phyloP scores from a whole-genome alignment of 2,113 vertebrate species.

The Datnioides undecimradiatus region DNA sequence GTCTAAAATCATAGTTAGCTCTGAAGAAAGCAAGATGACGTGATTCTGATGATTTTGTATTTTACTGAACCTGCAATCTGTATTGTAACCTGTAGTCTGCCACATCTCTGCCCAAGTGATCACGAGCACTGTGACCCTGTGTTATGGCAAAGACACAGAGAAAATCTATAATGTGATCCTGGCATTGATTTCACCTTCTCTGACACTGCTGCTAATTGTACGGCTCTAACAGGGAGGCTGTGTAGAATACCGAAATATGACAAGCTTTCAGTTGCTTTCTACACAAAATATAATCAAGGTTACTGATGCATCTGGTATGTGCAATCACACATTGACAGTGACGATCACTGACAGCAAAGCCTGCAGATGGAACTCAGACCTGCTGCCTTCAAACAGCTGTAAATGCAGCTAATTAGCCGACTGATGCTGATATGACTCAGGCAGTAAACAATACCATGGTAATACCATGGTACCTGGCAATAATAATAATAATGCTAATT shows the following conservation, averaged over 20 bases:
- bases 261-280: background rate
- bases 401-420: background rate
- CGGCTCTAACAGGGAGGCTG: background rate
- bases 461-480: too few species aligned
- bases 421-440: background rate
- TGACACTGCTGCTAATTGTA: background rate
- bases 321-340: background rate
- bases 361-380: slow-evolving; percentile 7
- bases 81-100: too few species aligned
- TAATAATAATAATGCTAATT: background rate
- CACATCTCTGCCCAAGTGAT: too few species aligned
- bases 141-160: too few species aligned
- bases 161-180: too few species aligned
- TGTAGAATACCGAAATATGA: background rate
- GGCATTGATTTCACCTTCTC: too few species aligned
- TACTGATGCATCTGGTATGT: background rate
- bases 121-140: too few species aligned
- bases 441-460: background rate
- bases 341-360: background rate
- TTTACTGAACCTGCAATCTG: too few species aligned
- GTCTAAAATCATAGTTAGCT: too few species aligned
- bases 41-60: too few species aligned
- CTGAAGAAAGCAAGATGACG: too few species aligned
- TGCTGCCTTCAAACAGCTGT: background rate
- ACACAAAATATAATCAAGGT: background rate